Percentiles rank a stretch among this genome's conserved stretches.
These are phyloP conservation scores for Aspiorhynchus laticeps DNA, from an alignment of 2,113 vertebrate species.

Conservation along the genomic window DNA sequence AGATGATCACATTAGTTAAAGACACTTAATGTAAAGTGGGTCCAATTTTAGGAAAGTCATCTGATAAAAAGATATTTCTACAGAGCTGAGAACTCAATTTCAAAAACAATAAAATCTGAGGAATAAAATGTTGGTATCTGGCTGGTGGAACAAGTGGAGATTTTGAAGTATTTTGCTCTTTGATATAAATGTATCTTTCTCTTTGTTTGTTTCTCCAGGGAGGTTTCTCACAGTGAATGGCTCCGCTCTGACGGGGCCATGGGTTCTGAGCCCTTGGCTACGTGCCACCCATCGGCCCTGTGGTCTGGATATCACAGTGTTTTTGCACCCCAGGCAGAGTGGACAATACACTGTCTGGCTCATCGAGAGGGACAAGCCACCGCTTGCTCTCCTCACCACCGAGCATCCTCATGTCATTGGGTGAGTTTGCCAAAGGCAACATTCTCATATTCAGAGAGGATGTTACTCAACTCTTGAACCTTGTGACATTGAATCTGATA, in stretches of 20 bases:
- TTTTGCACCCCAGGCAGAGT: conserved; percentile 80
- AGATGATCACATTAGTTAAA: background rate
- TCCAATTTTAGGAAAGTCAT: too few relatives aligned
- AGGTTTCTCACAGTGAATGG: conserved; percentile 88
- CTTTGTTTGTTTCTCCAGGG: conserved; percentile 70
- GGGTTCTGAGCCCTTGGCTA: conserved; percentile 93
- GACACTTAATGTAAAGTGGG: background rate
- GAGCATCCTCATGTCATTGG: conserved; percentile 74
- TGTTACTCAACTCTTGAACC: background rate
- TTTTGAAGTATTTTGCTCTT: background rate
- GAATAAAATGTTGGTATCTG: background rate
- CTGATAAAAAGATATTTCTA: too few relatives aligned
- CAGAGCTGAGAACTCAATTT: background rate
- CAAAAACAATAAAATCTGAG: background rate
- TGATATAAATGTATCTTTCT: background rate
- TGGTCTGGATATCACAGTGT: conserved; percentile 85
- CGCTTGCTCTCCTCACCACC: conserved; percentile 71
- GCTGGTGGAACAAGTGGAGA: background rate
- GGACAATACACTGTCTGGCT: conserved; percentile 87
- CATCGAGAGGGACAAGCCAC: conserved; percentile 74
- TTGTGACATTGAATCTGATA: background rate
- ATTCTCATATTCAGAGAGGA: background rate
- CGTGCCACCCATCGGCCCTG: conserved; percentile 81
- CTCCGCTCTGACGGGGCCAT: conserved; percentile 78
- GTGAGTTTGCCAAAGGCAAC: conserved; percentile 63